phyloP scores from a whole-genome alignment of 2,888 invertebrate species.

The Rhagonycha lutea region DNA sequence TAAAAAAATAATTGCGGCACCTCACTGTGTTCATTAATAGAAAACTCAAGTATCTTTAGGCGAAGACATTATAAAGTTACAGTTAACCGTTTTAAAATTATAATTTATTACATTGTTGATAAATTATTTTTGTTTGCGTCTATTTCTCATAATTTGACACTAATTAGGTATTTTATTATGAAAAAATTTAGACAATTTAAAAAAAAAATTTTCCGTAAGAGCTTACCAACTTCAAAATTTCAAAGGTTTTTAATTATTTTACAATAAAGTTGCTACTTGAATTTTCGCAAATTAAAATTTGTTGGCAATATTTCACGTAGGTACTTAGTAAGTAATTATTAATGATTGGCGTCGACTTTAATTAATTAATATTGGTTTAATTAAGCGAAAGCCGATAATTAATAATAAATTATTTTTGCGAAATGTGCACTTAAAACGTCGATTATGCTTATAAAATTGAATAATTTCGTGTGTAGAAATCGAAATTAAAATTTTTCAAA shows the following conservation, averaged over 20 bases:
- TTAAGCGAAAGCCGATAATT: not conserved
- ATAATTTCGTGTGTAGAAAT: not conserved
- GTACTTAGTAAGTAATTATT: not conserved
- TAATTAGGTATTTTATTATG: not conserved
- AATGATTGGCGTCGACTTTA: not conserved
- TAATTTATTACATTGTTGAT: not conserved
- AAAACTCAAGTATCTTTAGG: not conserved
- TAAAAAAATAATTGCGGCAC: not conserved
- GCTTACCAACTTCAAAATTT: not conserved
- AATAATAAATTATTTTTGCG: not conserved
- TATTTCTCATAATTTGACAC: not conserved
- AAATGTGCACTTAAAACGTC: not conserved
- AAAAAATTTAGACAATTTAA: not conserved
- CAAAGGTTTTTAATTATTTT: not conserved
- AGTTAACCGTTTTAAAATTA: not conserved
- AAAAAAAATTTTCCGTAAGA: not conserved
- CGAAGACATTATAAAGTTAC: not conserved
- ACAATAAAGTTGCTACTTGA: not conserved
- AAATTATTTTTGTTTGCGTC: not conserved
- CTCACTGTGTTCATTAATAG: not conserved
- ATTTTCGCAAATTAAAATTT: not conserved
- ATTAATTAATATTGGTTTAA: not conserved
- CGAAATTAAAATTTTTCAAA: not conserved
- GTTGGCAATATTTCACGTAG: not conserved
- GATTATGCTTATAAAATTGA: not conserved